Percentiles rank a stretch among this genome's conserved stretches.
phyloP scores from a whole-genome alignment of 2,888 invertebrate species.

The Sepioteuthis lessoniana region DNA sequence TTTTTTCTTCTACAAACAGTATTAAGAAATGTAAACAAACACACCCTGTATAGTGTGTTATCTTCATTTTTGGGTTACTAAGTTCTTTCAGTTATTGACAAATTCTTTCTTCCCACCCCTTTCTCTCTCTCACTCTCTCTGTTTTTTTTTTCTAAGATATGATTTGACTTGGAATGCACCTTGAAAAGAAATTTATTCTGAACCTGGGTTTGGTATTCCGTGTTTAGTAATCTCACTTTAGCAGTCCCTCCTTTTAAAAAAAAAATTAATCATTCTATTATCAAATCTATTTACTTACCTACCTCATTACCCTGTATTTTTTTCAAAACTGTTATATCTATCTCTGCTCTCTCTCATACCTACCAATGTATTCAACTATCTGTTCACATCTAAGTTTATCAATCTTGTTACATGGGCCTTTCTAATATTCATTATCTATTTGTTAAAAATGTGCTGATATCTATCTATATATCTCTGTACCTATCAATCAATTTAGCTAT shows the following conservation, averaged over 20 bases:
- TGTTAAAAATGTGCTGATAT: no score
- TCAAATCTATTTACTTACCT: neutral
- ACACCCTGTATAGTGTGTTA: neutral
- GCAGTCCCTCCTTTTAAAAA: no score
- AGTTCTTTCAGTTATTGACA: neutral
- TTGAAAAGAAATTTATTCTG: neutral
- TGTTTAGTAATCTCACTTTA: neutral
- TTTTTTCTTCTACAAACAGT: neutral
- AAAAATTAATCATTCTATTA: no score
- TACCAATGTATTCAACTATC: no score
- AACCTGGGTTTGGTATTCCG: neutral
- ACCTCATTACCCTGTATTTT: neutral
- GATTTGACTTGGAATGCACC: neutral
- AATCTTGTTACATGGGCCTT: neutral
- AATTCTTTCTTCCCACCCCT: neutral
- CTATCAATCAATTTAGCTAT: no score
- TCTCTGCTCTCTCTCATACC: neutral
- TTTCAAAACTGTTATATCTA: neutral
- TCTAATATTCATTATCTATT: neutral
- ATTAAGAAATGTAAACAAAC: neutral
- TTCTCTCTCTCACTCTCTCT: no score
- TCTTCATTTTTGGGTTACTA: neutral
- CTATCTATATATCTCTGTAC: no score
- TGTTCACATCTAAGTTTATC: neutral
- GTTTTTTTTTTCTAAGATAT: neutral